Conservation (phyloP, 2,797 vertebrate genomes). For the Lateolabrax maculatus region DNA sequence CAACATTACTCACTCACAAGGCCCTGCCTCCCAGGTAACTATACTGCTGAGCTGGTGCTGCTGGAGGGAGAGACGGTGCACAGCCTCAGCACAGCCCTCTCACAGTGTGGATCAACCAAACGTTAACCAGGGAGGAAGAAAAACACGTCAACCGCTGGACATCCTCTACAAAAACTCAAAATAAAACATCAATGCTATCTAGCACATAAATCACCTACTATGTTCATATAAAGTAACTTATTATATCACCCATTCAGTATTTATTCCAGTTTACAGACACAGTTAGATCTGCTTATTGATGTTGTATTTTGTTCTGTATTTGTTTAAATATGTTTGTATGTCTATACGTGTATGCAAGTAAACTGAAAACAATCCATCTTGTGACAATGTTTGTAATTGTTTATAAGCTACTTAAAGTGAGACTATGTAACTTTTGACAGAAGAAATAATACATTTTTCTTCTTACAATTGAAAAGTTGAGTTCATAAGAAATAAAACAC, state of each 20-base stretch:
- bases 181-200: too few species aligned
- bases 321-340: too few species aligned
- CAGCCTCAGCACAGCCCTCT: slow-evolving; percentile 12
- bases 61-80: slow-evolving; percentile 68
- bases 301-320: background rate
- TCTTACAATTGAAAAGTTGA: background rate
- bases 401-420: background rate
- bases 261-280: background rate
- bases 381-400: background rate
- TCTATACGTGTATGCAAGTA: too few species aligned
- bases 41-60: slow-evolving; percentile 77
- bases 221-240: background rate
- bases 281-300: background rate
- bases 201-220: background rate
- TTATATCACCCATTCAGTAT: background rate
- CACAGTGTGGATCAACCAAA: slow-evolving; percentile 8
- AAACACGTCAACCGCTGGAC: background rate
- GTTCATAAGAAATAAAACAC: too few species aligned
- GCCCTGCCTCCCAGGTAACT: slow-evolving; percentile 97
- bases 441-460: background rate
- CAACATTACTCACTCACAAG: slow-evolving; percentile 92
- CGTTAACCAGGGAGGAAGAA: background rate
- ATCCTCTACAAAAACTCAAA: too few species aligned
- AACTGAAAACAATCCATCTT: background rate
- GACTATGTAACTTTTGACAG: too few species aligned